Evolutionary conservation across 2,888 invertebrate genomes (phyloP).

Genomic region (Sinohyriopsis cumingii): DNA sequence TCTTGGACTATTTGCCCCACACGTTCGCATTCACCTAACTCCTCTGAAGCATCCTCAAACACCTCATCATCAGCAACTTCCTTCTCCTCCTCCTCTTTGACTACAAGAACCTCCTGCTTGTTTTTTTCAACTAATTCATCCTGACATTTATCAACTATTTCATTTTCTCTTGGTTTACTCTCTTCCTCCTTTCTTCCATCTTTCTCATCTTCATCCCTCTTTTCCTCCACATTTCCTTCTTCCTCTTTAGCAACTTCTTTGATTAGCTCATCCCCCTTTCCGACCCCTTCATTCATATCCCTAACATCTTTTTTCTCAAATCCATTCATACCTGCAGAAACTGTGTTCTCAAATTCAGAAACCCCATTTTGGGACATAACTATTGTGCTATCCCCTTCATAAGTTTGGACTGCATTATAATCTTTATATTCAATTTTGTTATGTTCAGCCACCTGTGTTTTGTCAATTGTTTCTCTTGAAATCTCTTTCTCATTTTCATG

Average conservation of each 20-base stretch:
- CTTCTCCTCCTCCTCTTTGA: slow-evolving; percentile 1
- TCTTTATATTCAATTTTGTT: slow-evolving; percentile 1
- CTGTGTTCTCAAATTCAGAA: neutral
- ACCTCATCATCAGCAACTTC: neutral
- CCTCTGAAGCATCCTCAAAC: too few relatives aligned
- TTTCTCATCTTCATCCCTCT: neutral
- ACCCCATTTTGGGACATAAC: too few relatives aligned
- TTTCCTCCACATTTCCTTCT: slow-evolving; percentile 4
- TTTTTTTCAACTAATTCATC: neutral
- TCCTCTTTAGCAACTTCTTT: neutral
- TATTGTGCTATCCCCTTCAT: too few relatives aligned
- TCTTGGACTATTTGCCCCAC: too few relatives aligned
- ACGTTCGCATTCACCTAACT: too few relatives aligned
- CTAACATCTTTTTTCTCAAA: neutral
- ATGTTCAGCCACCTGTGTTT: neutral
- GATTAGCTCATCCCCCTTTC: neutral
- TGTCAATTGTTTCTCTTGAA: neutral
- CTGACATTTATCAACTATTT: slow-evolving; percentile 4
- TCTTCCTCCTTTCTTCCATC: neutral
- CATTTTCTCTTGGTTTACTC: slow-evolving; percentile 4
- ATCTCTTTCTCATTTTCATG: neutral
- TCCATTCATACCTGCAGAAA: neutral
- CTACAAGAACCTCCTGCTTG: neutral
- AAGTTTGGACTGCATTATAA: neutral
- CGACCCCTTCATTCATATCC: neutral